Percentiles rank a stretch among this genome's conserved stretches.
These are phyloP conservation scores for Girardia tigrina DNA, from an alignment of 2,888 invertebrate genomes.

Conservation along the genomic window DNA sequence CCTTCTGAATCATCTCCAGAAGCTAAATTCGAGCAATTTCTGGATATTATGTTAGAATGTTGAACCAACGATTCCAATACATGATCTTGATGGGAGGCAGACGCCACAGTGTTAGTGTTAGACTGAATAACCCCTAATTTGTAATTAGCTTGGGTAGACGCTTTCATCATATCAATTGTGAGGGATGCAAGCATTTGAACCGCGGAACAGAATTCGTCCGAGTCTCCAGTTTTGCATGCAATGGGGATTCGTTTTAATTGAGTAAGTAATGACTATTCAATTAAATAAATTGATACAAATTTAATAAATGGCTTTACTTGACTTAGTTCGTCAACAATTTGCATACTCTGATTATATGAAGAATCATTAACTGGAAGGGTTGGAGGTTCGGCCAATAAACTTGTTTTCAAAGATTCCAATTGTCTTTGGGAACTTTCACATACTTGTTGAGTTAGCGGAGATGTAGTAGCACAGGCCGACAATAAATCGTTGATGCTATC, in stretches of 20 bases:
- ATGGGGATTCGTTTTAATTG: neutral
- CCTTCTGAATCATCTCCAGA: neutral
- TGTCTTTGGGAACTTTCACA: conserved; percentile 85
- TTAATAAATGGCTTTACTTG: too few relatives aligned
- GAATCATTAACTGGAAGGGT: conserved; percentile 72
- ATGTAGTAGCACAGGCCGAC: conserved; percentile 14
- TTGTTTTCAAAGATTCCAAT: conserved; percentile 65
- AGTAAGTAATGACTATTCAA: neutral
- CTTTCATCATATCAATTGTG: conserved; percentile 1
- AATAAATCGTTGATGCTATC: conserved; percentile 15
- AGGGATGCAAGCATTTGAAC: neutral
- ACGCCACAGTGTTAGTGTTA: neutral
- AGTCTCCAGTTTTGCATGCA: conserved; percentile 10
- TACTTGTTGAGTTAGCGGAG: conserved; percentile 73
- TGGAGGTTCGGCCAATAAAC: conserved; percentile 63
- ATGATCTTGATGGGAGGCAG: neutral
- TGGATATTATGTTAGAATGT: neutral
- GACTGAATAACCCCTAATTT: neutral
- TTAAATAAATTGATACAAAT: too few relatives aligned
- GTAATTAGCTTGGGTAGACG: neutral
- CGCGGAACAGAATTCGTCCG: neutral
- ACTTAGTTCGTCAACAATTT: conserved; percentile 49
- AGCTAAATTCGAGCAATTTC: neutral
- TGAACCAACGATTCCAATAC: neutral
- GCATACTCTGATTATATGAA: conserved; percentile 82